A percentile compares a stretch with the other conserved stretches of the same genome.
Conservation (phyloP, 2,113 vertebrate genomes). For the Toxotes jaculatrix region DNA sequence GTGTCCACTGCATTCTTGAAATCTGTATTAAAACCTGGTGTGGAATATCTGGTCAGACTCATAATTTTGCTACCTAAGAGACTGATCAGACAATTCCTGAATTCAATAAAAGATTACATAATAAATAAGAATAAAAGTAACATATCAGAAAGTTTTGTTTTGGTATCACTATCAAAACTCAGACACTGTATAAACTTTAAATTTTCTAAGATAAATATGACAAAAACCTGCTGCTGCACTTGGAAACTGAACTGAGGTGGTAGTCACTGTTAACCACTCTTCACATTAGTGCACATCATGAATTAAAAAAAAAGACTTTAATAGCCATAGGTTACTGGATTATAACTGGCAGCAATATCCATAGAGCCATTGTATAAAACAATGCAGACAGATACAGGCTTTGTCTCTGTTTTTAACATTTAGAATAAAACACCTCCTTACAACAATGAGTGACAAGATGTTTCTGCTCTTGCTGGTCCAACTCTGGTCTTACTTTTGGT, state of each 20-base stretch:
- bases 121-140: no score
- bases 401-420: neutral
- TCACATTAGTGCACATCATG: no score
- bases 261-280: no score
- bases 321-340: no score
- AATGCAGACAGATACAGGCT: neutral
- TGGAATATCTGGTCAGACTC: neutral
- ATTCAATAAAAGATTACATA: neutral
- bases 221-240: no score
- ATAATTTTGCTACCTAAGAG: neutral
- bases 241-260: no score
- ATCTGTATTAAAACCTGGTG: neutral
- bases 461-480: neutral
- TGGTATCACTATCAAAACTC: no score
- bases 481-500: neutral
- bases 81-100: neutral
- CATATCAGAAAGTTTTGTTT: no score
- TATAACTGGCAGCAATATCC: no score
- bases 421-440: neutral
- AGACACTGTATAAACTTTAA: no score
- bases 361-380: neutral
- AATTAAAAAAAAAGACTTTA: no score
- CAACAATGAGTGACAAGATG: neutral
- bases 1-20: neutral
- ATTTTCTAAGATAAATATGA: no score